These are phyloP conservation scores for Calephelis virginiensis DNA, from an alignment of 1,140 invertebrate species.

Conservation along the genomic window DNA sequence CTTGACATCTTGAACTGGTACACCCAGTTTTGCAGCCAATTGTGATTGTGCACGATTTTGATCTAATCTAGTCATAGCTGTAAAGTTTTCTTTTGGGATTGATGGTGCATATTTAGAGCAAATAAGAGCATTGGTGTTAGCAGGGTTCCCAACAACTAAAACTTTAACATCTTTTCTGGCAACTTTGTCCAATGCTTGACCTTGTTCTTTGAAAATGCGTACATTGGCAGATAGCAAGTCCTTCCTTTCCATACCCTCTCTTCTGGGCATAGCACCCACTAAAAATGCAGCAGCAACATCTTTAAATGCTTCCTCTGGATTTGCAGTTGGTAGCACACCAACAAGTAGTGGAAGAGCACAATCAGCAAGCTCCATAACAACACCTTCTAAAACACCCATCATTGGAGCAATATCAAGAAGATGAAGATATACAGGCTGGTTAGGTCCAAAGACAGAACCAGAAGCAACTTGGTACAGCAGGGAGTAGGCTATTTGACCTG, in stretches of 20 bases:
- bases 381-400: conserved; percentile 96
- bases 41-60: conserved; percentile 97
- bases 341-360: conserved; percentile 94
- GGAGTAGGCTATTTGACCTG: conserved; percentile 99
- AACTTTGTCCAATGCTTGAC: conserved; percentile 94
- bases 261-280: conserved; percentile 98
- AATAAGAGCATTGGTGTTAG: conserved; percentile 99
- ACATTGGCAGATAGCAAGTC: conserved; percentile 97
- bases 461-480: conserved; percentile 95
- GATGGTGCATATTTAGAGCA: conserved; percentile 98
- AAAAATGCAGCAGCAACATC: conserved; percentile 98
- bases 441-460: conserved; percentile 96
- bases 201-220: conserved; percentile 98
- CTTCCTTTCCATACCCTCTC: conserved; percentile 99
- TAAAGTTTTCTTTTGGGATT: conserved; percentile 98
- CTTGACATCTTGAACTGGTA: conserved; percentile 86
- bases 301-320: conserved; percentile 94
- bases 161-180: conserved; percentile 96
- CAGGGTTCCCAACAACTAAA: conserved; percentile 99
- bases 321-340: conserved; percentile 92
- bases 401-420: conserved; percentile 97
- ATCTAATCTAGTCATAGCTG: conserved; percentile 98
- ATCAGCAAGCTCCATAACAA: conserved; percentile 98
- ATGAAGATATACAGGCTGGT: conserved; percentile 93
- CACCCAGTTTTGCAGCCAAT: conserved; percentile 83